These are phyloP conservation scores for Falco biarmicus DNA, from an alignment of 2,797 vertebrate species.

Conservation along the genomic window DNA sequence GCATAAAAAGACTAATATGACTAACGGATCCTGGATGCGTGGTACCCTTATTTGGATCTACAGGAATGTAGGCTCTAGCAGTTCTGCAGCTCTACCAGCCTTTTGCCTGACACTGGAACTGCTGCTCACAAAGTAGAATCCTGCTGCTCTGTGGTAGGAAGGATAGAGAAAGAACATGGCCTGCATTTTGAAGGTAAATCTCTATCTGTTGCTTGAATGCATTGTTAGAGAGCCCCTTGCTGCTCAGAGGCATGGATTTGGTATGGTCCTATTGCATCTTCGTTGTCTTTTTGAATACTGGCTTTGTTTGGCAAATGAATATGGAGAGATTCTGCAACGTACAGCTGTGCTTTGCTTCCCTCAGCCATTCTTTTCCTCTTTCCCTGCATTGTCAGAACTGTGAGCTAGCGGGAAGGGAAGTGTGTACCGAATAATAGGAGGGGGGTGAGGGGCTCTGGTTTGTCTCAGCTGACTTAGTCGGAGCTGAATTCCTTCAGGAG, in stretches of 20 bases:
- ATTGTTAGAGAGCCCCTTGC: constrained; percentile 53
- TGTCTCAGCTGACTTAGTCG: constrained; percentile 12
- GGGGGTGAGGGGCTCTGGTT: constrained; percentile 30
- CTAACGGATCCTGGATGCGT: constrained; percentile 80
- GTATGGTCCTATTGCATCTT: constrained; percentile 68
- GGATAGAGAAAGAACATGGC: constrained; percentile 86
- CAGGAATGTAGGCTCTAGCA: constrained; percentile 73
- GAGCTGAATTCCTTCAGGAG: constrained; percentile 42
- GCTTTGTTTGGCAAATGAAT: constrained; percentile 53
- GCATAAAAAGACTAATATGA: constrained; percentile 73
- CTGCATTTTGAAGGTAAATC: constrained; percentile 96
- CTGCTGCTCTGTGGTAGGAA: constrained; percentile 73
- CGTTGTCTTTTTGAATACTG: constrained; percentile 54
- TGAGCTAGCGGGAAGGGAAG: constrained; percentile 51
- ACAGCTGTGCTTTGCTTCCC: constrained; percentile 60
- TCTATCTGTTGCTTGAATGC: constrained; percentile 72
- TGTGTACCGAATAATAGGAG: constrained; percentile 22
- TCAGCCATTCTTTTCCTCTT: constrained; percentile 62
- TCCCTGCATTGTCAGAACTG: constrained; percentile 65
- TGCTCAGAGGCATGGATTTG: constrained; percentile 55
- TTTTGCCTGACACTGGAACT: constrained; percentile 63
- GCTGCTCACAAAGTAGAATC: constrained; percentile 65
- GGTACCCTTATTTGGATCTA: constrained; percentile 71
- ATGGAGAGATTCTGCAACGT: constrained; percentile 57
- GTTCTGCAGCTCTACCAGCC: constrained; percentile 66